Evolutionary conservation across 2,113 vertebrate species (phyloP).

Genomic region (Albula glossodonta): DNA sequence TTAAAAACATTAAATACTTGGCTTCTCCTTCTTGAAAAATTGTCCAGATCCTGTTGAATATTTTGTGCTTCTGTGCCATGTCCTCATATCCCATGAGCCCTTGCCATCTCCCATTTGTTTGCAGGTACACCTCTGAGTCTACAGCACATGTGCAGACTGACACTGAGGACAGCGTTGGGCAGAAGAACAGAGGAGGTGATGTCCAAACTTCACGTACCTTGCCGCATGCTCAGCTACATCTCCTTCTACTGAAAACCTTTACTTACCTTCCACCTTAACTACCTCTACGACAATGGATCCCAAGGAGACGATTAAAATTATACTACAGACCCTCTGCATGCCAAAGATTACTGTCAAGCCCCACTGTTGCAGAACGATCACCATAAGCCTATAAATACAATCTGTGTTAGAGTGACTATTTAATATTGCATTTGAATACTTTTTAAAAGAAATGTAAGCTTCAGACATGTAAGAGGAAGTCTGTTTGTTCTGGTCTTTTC

Average conservation of each 20-base stretch:
- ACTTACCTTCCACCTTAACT: neutral
- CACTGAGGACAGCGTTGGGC: conserved; percentile 72
- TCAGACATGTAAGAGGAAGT: no score
- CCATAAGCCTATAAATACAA: no score
- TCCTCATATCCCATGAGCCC: neutral
- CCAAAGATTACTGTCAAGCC: no score
- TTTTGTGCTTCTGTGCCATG: neutral
- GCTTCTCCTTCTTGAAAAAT: neutral
- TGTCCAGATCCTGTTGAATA: neutral
- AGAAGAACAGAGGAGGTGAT: conserved; percentile 69
- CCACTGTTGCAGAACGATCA: no score
- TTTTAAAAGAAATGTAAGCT: no score
- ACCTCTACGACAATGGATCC: neutral
- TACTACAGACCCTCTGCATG: no score
- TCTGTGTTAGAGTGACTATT: no score
- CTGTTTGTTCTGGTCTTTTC: no score
- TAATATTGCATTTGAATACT: no score
- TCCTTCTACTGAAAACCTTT: conserved; percentile 72
- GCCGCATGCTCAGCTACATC: conserved; percentile 79
- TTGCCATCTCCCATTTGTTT: conserved; percentile 1
- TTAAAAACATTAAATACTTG: neutral
- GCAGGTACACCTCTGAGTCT: conserved; percentile 78
- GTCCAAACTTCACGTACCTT: conserved; percentile 74
- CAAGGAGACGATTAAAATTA: neutral
- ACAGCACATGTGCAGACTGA: conserved; percentile 83